These are phyloP conservation scores for Enteromius trimaculatus DNA, from an alignment of 2,797 vertebrate species.

Conservation along the genomic window DNA sequence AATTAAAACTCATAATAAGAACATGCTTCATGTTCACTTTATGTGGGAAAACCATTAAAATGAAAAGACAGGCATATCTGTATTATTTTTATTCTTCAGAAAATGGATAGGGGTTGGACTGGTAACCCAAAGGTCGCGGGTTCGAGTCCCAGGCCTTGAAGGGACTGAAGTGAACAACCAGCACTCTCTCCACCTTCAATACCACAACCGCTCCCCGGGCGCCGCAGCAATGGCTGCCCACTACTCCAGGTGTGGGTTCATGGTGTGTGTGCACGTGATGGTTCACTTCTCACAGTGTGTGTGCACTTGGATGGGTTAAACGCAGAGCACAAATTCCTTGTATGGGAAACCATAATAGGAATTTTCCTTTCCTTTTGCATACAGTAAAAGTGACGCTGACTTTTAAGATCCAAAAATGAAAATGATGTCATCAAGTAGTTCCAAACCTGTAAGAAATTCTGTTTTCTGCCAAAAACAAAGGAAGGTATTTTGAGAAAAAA, in stretches of 20 bases:
- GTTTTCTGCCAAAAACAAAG: background rate
- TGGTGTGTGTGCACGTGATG: no score
- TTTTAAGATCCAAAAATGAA: background rate
- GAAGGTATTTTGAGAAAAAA: background rate
- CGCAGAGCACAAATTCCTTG: no score
- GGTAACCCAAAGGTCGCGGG: no score
- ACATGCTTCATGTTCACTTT: background rate
- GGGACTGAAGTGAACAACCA: no score
- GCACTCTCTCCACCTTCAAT: no score
- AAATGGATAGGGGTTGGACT: background rate
- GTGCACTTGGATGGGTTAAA: no score
- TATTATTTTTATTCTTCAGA: background rate
- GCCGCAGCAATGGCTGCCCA: no score
- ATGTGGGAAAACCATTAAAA: background rate
- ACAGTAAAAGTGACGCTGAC: background rate
- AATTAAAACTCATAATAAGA: background rate
- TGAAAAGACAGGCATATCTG: background rate
- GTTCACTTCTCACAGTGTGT: no score
- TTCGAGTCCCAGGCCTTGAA: no score
- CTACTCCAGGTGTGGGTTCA: no score
- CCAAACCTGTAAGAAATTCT: background rate
- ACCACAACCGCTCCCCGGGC: no score
- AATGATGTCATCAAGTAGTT: background rate
- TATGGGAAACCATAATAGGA: no score
- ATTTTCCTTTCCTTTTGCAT: background rate